These are phyloP conservation scores for Unio delphinus DNA, from an alignment of 2,888 invertebrate species.

Conservation along the genomic window DNA sequence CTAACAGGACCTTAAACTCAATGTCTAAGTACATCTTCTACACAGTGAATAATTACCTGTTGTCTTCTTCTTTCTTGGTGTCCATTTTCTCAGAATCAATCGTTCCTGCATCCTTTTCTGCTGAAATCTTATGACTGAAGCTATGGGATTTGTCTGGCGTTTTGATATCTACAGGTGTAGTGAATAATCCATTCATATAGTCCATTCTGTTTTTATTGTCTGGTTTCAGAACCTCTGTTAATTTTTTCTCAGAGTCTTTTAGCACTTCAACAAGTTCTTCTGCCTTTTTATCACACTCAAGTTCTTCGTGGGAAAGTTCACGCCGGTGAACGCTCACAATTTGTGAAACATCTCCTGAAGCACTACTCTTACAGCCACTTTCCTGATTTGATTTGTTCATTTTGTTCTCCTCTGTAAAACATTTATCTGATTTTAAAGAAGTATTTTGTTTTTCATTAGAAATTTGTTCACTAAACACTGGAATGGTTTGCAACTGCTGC, in stretches of 20 bases:
- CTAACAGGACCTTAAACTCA: too few relatives aligned
- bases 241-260: conserved; percentile 54
- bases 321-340: conserved; percentile 46
- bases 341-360: not conserved
- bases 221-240: conserved; percentile 70
- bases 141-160: conserved; percentile 3
- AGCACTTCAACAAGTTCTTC: conserved; percentile 70
- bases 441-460: too few relatives aligned
- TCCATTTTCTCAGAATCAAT: too few relatives aligned
- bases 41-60: too few relatives aligned
- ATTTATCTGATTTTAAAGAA: too few relatives aligned
- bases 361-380: not conserved
- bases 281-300: conserved; percentile 83
- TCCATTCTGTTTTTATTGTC: conserved; percentile 81
- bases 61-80: too few relatives aligned
- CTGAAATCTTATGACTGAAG: not conserved
- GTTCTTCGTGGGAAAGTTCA: conserved; percentile 78
- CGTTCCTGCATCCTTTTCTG: too few relatives aligned
- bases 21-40: too few relatives aligned
- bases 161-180: conserved; percentile 4
- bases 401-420: too few relatives aligned
- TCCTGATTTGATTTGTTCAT: not conserved
- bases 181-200: conserved; percentile 80
- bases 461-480: too few relatives aligned
- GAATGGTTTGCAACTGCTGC: too few relatives aligned